Conservation (phyloP, 92 coral and sea anemone genomes). For the Blastomussa wellsi region DNA sequence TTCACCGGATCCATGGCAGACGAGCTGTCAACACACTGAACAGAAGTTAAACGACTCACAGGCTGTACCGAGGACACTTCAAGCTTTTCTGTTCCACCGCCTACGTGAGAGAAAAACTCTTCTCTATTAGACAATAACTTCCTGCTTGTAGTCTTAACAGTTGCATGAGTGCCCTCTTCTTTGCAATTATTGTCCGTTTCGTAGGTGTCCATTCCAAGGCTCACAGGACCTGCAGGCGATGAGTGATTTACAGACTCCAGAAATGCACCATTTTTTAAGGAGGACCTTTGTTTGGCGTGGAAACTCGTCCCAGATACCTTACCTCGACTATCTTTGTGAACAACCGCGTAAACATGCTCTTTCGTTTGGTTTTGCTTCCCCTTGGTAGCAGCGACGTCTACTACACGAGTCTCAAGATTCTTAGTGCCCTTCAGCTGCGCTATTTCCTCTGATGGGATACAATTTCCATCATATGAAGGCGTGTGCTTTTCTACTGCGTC, state of each 20-base stretch:
- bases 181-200: no score
- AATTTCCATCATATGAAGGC: neutral
- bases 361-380: neutral
- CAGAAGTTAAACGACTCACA: neutral
- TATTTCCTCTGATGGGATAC: neutral
- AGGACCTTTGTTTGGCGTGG: neutral
- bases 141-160: no score
- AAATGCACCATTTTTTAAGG: neutral
- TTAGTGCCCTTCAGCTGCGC: no score
- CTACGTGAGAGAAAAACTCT: no score
- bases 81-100: no score
- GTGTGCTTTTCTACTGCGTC: neutral
- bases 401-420: no score
- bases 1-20: neutral
- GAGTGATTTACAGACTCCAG: neutral
- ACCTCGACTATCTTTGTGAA: neutral
- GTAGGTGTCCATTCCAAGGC: no score
- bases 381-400: neutral
- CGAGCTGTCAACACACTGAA: neutral
- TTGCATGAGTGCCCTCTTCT: no score
- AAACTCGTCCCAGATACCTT: neutral
- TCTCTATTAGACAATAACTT: no score
- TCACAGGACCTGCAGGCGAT: no score
- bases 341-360: slow-evolving; percentile 12
- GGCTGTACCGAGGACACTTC: neutral